Conservation (phyloP, 1,140 invertebrate species). For the Aleiodes sp. region DNA sequence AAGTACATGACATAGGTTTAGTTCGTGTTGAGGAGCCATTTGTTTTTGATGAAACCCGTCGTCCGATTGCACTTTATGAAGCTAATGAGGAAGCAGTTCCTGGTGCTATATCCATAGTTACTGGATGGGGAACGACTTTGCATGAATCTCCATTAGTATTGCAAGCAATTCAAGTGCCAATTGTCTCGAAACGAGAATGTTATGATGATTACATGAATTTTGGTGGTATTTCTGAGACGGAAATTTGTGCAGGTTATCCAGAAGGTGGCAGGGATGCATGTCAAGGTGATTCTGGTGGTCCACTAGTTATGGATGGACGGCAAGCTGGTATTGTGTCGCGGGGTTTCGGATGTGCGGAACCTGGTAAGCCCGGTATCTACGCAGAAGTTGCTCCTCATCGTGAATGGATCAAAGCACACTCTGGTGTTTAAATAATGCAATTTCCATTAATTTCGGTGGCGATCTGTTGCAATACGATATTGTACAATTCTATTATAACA, state of each 20-base stretch:
- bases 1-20: constrained; percentile 71
- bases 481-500: no score
- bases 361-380: constrained; percentile 66
- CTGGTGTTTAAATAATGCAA: constrained; percentile 19
- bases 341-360: constrained; percentile 67
- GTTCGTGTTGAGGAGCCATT: constrained; percentile 52
- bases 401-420: constrained; percentile 56
- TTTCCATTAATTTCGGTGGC: no score
- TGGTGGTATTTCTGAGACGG: constrained; percentile 43
- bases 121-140: constrained; percentile 56
- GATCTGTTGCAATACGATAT: no score
- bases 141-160: constrained; percentile 18
- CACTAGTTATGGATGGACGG: constrained; percentile 49
- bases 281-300: constrained; percentile 64
- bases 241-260: constrained; percentile 64
- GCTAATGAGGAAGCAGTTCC: constrained; percentile 37
- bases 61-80: constrained; percentile 32
- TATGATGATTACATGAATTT: constrained; percentile 30
- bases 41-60: constrained; percentile 42
- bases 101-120: constrained; percentile 48
- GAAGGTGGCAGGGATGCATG: constrained; percentile 66
- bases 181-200: constrained; percentile 45
- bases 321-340: constrained; percentile 70
- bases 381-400: constrained; percentile 60
- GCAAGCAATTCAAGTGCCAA: constrained; percentile 42